A percentile compares a stretch with the other conserved stretches of the same genome.
Conservation (phyloP, 2,888 invertebrate genomes). For the Clostera curtula region DNA sequence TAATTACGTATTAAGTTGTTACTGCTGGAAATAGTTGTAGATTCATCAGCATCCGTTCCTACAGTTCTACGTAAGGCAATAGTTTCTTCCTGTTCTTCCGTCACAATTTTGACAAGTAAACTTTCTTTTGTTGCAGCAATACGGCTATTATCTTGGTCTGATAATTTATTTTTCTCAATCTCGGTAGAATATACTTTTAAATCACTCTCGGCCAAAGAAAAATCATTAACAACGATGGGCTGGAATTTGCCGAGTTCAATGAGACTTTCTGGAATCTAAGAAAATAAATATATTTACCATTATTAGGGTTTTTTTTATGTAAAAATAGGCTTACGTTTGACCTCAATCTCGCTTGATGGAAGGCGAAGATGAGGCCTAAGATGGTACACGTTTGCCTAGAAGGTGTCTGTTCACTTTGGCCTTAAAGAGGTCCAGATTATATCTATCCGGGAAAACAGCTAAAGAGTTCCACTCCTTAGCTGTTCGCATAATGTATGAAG, state of each 20-base stretch:
- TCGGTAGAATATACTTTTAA: background rate
- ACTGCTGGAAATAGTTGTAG: constrained; percentile 21
- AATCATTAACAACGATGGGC: constrained; percentile 12
- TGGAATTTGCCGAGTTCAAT: constrained; percentile 39
- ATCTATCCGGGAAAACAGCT: too few species aligned
- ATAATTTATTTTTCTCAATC: too few species aligned
- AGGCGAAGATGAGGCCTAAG: too few species aligned
- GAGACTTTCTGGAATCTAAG: constrained; percentile 49
- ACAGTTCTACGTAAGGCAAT: constrained; percentile 41
- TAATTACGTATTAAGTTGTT: constrained; percentile 29
- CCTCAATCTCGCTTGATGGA: too few species aligned
- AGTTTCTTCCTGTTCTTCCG: constrained; percentile 40
- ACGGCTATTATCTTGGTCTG: constrained; percentile 6
- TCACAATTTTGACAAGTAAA: constrained; percentile 42
- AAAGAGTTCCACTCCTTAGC: too few species aligned
- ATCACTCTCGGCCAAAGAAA: background rate
- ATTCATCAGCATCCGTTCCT: constrained; percentile 36
- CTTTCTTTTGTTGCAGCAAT: constrained; percentile 39
- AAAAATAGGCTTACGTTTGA: too few species aligned
- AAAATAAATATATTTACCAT: constrained; percentile 6
- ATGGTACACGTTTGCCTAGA: too few species aligned
- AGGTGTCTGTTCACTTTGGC: too few species aligned
- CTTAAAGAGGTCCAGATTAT: too few species aligned
- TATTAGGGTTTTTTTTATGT: too few species aligned
- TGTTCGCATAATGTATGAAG: too few species aligned